Percentiles rank a stretch among this genome's conserved stretches.
Evolutionary conservation across 2,888 invertebrate species (phyloP).

Genomic region (Tortricodes alternella): DNA sequence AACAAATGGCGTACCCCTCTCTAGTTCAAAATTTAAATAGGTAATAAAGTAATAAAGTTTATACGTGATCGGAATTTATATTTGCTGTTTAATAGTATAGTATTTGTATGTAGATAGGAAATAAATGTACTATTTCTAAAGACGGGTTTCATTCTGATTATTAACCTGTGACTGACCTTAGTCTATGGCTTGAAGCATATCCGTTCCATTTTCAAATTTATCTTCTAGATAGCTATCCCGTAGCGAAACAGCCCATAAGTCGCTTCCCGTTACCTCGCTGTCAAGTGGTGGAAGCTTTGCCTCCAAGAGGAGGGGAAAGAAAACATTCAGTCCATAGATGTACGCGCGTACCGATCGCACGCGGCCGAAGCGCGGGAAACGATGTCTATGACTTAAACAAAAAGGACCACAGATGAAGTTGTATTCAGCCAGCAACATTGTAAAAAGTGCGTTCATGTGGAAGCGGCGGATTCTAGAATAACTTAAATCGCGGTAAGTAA

Average conservation of each 20-base stretch:
- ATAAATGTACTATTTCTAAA: slow-evolving; percentile 14
- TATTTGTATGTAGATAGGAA: slow-evolving; percentile 4
- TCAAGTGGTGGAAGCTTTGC: slow-evolving; percentile 38
- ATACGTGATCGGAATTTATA: not conserved
- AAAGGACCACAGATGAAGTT: slow-evolving; percentile 46
- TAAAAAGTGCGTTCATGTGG: slow-evolving; percentile 52
- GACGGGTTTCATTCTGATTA: slow-evolving; percentile 3
- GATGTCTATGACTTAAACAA: slow-evolving; percentile 43
- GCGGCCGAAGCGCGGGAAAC: slow-evolving; percentile 40
- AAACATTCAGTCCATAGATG: slow-evolving; percentile 66
- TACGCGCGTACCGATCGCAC: slow-evolving; percentile 55
- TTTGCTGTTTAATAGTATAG: not conserved
- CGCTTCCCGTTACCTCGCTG: slow-evolving; percentile 49
- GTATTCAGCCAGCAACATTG: slow-evolving; percentile 39
- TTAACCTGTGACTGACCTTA: not conserved
- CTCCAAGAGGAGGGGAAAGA: slow-evolving; percentile 46
- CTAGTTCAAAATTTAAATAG: not conserved
- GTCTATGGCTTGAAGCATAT: not conserved
- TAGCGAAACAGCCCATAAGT: slow-evolving; percentile 20
- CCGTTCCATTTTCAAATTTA: not conserved
- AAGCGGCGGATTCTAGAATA: slow-evolving; percentile 46
- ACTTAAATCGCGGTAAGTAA: slow-evolving; percentile 59
- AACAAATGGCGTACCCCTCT: too few species aligned
- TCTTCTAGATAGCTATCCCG: slow-evolving; percentile 5
- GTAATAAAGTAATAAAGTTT: not conserved